These are phyloP conservation scores for Halictus ligatus DNA, from an alignment of 2,888 invertebrate genomes.

Conservation along the genomic window DNA sequence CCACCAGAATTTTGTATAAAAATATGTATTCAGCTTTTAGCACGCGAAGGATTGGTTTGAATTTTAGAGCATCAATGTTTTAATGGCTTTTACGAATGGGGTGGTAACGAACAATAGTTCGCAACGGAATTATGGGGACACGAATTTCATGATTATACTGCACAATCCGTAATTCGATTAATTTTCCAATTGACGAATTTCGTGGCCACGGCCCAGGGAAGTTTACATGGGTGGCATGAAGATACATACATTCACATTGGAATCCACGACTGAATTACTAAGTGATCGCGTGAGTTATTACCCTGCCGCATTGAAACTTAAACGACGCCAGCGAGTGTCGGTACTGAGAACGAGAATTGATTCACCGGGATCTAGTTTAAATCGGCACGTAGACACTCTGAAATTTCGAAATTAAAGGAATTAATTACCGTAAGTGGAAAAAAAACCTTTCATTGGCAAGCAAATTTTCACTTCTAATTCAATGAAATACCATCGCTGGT, in stretches of 20 bases:
- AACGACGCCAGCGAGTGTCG: not conserved
- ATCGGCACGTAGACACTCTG: not conserved
- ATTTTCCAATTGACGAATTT: slow-evolving; percentile 38
- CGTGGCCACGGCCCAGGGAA: slow-evolving; percentile 30
- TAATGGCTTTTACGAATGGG: not conserved
- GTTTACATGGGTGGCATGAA: slow-evolving; percentile 47
- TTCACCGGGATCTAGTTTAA: not conserved
- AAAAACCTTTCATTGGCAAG: not conserved
- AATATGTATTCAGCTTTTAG: not conserved
- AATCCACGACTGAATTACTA: slow-evolving; percentile 29
- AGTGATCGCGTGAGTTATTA: slow-evolving; percentile 24
- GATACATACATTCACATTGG: slow-evolving; percentile 31
- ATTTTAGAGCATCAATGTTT: not conserved
- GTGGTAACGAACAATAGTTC: not conserved
- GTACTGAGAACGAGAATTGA: not conserved
- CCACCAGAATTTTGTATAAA: not conserved
- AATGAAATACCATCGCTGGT: not conserved
- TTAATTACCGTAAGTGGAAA: not conserved
- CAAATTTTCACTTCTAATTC: not conserved
- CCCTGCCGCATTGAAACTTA: slow-evolving; percentile 9
- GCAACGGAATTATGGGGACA: not conserved
- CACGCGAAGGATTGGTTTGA: not conserved
- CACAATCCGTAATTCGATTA: slow-evolving; percentile 23
- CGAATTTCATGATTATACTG: slow-evolving; percentile 13
- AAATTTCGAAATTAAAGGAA: not conserved